These are phyloP conservation scores for Zaprionus capensis DNA, from an alignment of 1,140 invertebrate species.

Conservation along the genomic window DNA sequence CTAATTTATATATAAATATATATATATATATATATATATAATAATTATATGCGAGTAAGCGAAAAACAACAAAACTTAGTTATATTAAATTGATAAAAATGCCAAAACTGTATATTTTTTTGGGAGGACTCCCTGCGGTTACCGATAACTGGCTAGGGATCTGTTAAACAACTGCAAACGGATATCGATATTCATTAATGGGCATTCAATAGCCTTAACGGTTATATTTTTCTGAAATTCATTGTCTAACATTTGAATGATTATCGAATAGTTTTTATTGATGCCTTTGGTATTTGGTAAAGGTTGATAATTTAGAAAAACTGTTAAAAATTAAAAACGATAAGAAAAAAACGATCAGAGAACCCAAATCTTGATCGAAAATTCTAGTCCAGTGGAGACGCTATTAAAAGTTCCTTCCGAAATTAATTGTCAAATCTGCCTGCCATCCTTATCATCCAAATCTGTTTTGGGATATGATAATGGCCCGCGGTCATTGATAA, in stretches of 20 bases:
- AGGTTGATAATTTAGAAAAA: not conserved
- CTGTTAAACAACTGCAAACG: not conserved
- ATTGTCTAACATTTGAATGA: not conserved
- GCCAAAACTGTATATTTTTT: not conserved
- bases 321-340: not conserved
- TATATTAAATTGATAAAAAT: conserved; percentile 29
- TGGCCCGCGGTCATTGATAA: not conserved
- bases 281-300: not conserved
- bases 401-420: too few relatives aligned
- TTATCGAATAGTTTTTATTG: not conserved
- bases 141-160: too few relatives aligned
- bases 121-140: too few relatives aligned
- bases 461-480: not conserved
- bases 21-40: conserved; percentile 19
- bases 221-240: not conserved
- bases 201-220: not conserved
- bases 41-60: conserved; percentile 35
- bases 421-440: not conserved
- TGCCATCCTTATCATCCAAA: conserved; percentile 3
- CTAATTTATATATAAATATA: conserved; percentile 53
- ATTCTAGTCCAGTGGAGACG: not conserved
- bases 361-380: not conserved
- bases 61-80: conserved; percentile 40
- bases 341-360: not conserved
- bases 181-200: not conserved